Evolutionary conservation across 2,888 invertebrate species (phyloP), one percentile per base, ranked within the genome.

Genomic region (Lasius platythorax): DNA sequence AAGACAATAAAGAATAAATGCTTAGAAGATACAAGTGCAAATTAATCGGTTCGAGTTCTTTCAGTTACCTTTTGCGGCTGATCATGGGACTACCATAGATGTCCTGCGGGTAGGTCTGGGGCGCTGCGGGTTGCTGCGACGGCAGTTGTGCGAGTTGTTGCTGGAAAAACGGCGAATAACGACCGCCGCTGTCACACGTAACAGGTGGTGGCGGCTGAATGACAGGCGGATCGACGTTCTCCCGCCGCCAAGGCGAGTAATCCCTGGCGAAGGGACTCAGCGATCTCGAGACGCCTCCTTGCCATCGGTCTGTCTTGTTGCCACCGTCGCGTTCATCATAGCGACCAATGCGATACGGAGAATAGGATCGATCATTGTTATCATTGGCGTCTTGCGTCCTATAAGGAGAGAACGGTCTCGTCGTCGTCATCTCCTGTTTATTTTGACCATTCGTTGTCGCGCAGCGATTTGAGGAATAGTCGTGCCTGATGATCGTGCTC

Each of bases 191-290:
- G 85, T 92, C 94, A 28, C 82, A 88, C 33, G 86, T 88, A 5
- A 40, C n/a, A 9, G 61, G 46, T 18, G 79, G 61, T 11, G 79
- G 68, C 33, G 93, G 89, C 81, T 93, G 95, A 81, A 94, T 90
- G n/a, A 95, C 94, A 9, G 95, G 95, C 9, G 95, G 95, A 90
- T 95, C 95, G 33, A 95, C 95, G 76, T 95, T 95, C 82, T 95
- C 95, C 33, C 95, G 91, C 70, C 95, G 92, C 95, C 95, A 95
- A 1, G 95, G 95, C 40, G 95, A 95, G 85, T 95, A 95, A 83
- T 95, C 95, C n/a, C 95, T 88, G 3, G 94, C 89, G 72, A 94
- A 94, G 3, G 95, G 95, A 72, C 95, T 95, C 53, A 94, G 82
- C 0, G 95, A 95, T 72, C 95, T 91, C 15, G 93, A 92, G 0